phyloP scores from a whole-genome alignment of 2,888 invertebrate genomes.

The Stratiomys singularior region DNA sequence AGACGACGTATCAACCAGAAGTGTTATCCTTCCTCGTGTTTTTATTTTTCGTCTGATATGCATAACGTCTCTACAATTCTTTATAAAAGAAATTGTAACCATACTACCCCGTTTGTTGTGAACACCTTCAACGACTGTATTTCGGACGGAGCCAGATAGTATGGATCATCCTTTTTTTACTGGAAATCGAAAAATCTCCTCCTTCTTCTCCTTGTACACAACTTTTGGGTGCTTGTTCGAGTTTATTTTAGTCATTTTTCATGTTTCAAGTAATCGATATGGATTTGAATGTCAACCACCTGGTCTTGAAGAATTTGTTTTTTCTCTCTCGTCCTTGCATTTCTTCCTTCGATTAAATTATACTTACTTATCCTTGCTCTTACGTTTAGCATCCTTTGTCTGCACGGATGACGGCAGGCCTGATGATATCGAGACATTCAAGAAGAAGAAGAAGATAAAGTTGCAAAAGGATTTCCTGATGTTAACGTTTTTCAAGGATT shows the following conservation, averaged over 20 bases:
- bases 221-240: neutral
- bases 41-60: neutral
- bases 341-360: neutral
- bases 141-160: neutral
- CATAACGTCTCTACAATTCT: too few relatives aligned
- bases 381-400: neutral
- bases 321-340: too few relatives aligned
- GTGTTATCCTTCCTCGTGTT: slow-evolving; percentile 16
- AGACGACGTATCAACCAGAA: slow-evolving; percentile 16
- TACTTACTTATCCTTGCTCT: neutral
- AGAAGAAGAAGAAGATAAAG: too few relatives aligned
- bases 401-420: neutral
- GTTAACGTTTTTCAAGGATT: slow-evolving; percentile 14
- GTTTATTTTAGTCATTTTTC: neutral
- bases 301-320: slow-evolving; percentile 10
- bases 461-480: slow-evolving; percentile 1
- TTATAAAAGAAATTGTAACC: too few relatives aligned
- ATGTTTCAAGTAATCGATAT: slow-evolving; percentile 39
- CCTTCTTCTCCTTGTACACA: neutral
- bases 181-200: neutral
- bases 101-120: too few relatives aligned
- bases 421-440: neutral
- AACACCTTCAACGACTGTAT: neutral
- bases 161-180: slow-evolving; percentile 19
- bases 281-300: slow-evolving; percentile 43